Base-by-base conservation (phyloP, 1,140 invertebrate genomes). In the Trichoplusia ni region DNA sequence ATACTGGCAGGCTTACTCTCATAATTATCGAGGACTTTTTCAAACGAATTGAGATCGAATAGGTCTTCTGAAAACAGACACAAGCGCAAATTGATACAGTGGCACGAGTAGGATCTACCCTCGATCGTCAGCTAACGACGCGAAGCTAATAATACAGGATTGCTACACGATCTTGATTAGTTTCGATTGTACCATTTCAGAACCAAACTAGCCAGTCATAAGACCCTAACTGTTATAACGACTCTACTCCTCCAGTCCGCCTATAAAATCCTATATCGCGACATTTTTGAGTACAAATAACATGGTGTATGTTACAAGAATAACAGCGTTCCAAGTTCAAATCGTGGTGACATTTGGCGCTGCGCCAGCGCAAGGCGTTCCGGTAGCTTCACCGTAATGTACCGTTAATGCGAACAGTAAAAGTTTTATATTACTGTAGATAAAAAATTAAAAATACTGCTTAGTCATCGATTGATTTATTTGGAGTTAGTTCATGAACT, bases 231-330 rank as follows among this genome's bases (percentile, higher is more conserved):
- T 47, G 8, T 27, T 29, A 0, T 38, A 23, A 25, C 14, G n/a
- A n/a, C n/a, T n/a, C n/a, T n/a, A n/a, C n/a, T n/a, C 37, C 23
- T 58, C 23, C 38, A 31, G 42, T 29, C n/a, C 0, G 11, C 23
- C 21, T 13, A 58, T 64, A 58, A 46, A 64, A 58, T 38, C 49
- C 37, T 14, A 46, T 44, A 64, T 66, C 42, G 21, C 40, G 53
- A 49, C 25, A 66, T 51, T 59, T 58, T 66, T 64, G 60, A 64
- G 31, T 59, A 60, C 42, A 37, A 69, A 27, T 58, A 58, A 42
- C 38, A 37, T 13, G 29, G 63, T 44, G 47, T 69, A 53, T 59
- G 70, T 65, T 69, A 72, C 64, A 64, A 56, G 68, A 75, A 75
- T 73, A 75, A 64, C 69, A 61, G 9, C 60, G 44, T 42, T 38